Evolutionary conservation across 30 jellyfish, hydroid and myxozoan species (phyloP).

Genomic region (Cassiopea xamachana): DNA sequence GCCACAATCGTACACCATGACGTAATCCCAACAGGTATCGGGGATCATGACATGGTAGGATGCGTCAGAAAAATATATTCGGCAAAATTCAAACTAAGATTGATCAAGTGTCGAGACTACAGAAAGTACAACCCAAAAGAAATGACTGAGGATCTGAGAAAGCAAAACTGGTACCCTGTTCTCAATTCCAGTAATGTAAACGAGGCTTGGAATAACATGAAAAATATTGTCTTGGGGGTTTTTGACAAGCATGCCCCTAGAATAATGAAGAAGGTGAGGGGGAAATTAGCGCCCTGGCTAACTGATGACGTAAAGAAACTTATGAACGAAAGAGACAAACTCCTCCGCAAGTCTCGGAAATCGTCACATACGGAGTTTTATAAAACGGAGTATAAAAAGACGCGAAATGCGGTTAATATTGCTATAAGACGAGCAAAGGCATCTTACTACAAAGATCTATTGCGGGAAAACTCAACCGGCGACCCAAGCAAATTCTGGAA

Average conservation of each 20-base stretch:
- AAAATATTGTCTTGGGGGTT: slow-evolving; percentile 34
- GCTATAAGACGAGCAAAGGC: slow-evolving; percentile 61
- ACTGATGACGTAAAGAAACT: slow-evolving; percentile 34
- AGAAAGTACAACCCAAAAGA: slow-evolving; percentile 53
- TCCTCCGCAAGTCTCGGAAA: slow-evolving; percentile 37
- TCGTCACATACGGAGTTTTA: slow-evolving; percentile 25
- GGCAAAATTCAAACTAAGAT: slow-evolving; percentile 13
- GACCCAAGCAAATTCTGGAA: slow-evolving; percentile 68
- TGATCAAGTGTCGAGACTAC: slow-evolving; percentile 70
- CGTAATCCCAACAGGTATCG: slow-evolving; percentile 53
- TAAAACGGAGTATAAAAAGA: slow-evolving; percentile 42
- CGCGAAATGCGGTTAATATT: slow-evolving; percentile 43
- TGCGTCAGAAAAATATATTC: slow-evolving; percentile 64
- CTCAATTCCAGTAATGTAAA: slow-evolving; percentile 20
- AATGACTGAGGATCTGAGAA: slow-evolving; percentile 33
- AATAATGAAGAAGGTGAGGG: slow-evolving; percentile 56
- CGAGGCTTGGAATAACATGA: slow-evolving; percentile 73
- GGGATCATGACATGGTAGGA: slow-evolving; percentile 74
- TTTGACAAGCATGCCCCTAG: slow-evolving; percentile 73
- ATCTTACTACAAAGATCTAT: slow-evolving; percentile 27
- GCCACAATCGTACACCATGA: slow-evolving; percentile 32
- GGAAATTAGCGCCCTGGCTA: slow-evolving; percentile 75
- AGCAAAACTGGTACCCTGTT: slow-evolving; percentile 57
- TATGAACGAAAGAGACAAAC: slow-evolving; percentile 63
- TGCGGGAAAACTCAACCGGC: slow-evolving; percentile 51